These are phyloP conservation scores for Piezodorus guildinii DNA, from an alignment of 1,140 invertebrate genomes.

Conservation along the genomic window DNA sequence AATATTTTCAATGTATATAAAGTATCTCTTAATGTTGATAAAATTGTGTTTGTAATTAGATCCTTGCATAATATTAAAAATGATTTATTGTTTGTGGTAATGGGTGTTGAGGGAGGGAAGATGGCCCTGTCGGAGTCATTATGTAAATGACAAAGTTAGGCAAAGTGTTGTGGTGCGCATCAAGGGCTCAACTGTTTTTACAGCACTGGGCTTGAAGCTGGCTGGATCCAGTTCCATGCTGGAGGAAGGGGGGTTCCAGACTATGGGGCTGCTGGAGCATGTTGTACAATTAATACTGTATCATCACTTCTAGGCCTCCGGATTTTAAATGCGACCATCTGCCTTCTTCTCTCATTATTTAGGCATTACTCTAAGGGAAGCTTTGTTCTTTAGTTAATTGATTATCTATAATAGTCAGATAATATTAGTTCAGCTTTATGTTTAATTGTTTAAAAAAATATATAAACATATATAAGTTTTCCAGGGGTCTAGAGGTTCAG, in stretches of 20 bases:
- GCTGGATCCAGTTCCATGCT: slow-evolving; percentile 7
- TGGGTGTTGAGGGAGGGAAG: neutral
- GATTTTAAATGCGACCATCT: no score
- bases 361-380: no score
- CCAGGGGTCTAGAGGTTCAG: no score
- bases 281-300: slow-evolving; percentile 24
- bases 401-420: no score
- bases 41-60: slow-evolving; percentile 20
- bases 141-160: slow-evolving; percentile 22
- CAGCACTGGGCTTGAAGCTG: neutral
- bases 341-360: no score
- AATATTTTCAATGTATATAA: no score
- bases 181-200: slow-evolving; percentile 2
- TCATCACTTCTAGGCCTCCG: neutral
- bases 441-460: no score
- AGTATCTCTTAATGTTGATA: neutral
- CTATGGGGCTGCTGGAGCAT: slow-evolving; percentile 8
- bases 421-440: no score
- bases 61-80: slow-evolving; percentile 25
- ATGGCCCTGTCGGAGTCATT: slow-evolving; percentile 21
- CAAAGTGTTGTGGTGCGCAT: slow-evolving; percentile 8
- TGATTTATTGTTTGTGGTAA: slow-evolving; percentile 20
- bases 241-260: neutral
- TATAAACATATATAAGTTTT: no score
- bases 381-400: no score